Base-by-base conservation (phyloP, 2,113 vertebrate genomes). In the Psilopsiagon aymara region DNA sequence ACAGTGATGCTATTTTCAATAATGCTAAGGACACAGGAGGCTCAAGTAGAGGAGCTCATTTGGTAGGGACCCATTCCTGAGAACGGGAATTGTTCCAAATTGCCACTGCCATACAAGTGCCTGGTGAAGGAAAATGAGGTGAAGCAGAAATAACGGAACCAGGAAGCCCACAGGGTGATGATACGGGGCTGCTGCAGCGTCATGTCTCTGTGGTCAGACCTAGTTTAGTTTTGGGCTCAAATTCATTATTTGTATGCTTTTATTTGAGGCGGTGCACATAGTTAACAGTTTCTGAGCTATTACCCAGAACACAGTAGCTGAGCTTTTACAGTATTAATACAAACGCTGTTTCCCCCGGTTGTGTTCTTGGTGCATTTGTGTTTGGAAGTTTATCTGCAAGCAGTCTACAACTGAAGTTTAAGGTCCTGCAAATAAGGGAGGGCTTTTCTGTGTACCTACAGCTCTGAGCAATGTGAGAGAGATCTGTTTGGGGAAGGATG, bases 1-100 rank as follows among this genome's bases (percentile, higher is more conserved):
- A 21, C 0, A 0, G 7, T 31, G 57, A n/a, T 53, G 21, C 12
- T 1, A 1, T 68, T 76, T 52, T 71, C 33, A 71, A 1, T 49
- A 13, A 23, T 27, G 11, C 41, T 29, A 25, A 64, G 24, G 71
- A 43, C 81, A 59, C 0, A 1, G 39, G 52, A 43, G 47, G 21
- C 37, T 74, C 33, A 68, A 33, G 25, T 6, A 37, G 23, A n/a
- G 62, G 37, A 57, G 53, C 27, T 88, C 23, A 13, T 67, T 71
- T 76, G 29, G 10, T 68, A 27, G 29, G 37, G 31, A 16, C 19
- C 27, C 12, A 11, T 92, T 62, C 62, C 57, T 43, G 20, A 69
- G 41, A 33, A 77, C 33, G 35, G 29, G 33, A 81, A 7, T 81
- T 66, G 46, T 66, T 68, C 44, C 35, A 31, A 53, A 27, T 16